Conservation (phyloP, 2,888 invertebrate genomes). For the Drosophila hamatofila region DNA sequence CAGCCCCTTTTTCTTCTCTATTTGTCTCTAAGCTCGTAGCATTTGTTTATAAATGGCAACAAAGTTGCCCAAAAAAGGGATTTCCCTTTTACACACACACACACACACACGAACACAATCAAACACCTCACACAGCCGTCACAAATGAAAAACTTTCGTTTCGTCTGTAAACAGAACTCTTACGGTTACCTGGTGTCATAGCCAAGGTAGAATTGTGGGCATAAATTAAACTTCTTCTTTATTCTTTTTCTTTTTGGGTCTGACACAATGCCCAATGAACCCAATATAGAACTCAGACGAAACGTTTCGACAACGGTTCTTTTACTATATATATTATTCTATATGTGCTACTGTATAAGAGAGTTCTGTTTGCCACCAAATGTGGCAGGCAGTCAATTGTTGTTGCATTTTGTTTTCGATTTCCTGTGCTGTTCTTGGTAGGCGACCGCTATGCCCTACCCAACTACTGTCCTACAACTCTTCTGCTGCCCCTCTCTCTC, state of each 20-base stretch:
- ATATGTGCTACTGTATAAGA: conserved; percentile 7
- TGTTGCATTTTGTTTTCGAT: conserved; percentile 64
- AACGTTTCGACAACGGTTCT: too few relatives aligned
- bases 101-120: conserved; percentile 6
- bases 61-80: conserved; percentile 72
- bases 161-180: conserved; percentile 55
- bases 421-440: conserved; percentile 53
- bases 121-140: conserved; percentile 1
- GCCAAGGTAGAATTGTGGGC: conserved; percentile 46
- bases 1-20: conserved; percentile 59
- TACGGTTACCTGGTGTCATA: conserved; percentile 43
- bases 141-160: conserved; percentile 73
- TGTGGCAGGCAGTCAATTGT: conserved; percentile 11
- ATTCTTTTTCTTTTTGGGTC: not conserved
- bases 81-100: conserved; percentile 71
- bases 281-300: conserved; percentile 34
- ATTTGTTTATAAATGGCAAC: conserved; percentile 65
- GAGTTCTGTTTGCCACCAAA: not conserved
- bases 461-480: not conserved
- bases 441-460: conserved; percentile 1
- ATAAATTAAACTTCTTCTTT: conserved; percentile 66
- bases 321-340: not conserved
- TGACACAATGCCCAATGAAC: conserved; percentile 66
- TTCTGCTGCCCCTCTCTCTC: too few relatives aligned
- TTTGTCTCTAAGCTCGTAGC: conserved; percentile 56